phyloP scores from a whole-genome alignment of 2,888 invertebrate species.

The Himalopsyche anomala region DNA sequence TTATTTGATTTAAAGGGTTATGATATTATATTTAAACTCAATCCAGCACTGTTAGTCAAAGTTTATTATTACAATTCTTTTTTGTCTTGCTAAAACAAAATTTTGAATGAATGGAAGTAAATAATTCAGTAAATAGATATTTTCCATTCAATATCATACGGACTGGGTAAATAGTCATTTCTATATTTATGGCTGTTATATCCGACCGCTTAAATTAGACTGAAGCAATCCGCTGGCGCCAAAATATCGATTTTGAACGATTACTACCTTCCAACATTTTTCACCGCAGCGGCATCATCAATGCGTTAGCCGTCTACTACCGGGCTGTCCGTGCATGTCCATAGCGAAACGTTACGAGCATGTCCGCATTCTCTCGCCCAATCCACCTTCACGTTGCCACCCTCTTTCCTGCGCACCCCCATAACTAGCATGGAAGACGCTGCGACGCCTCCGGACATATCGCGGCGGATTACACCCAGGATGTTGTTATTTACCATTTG shows the following conservation, averaged over 20 bases:
- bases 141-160: too few species aligned
- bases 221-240: conserved; percentile 7
- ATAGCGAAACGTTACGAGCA: not conserved
- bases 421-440: not conserved
- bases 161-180: too few species aligned
- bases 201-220: not conserved
- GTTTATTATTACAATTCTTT: not conserved
- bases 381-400: not conserved
- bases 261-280: not conserved
- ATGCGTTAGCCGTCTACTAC: not conserved
- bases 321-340: conserved; percentile 18
- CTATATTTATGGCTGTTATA: not conserved
- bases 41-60: not conserved
- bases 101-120: not conserved
- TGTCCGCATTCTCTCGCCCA: conserved; percentile 5
- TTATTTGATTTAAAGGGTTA: too few species aligned
- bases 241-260: conserved; percentile 16
- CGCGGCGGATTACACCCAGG: not conserved
- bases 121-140: not conserved
- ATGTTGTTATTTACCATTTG: not conserved
- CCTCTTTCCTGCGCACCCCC: not conserved
- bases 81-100: too few species aligned
- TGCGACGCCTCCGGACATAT: not conserved
- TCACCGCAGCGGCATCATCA: not conserved
- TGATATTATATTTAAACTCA: too few species aligned